These are phyloP conservation scores for Eulemur coronatus DNA, from an alignment of 2,797 vertebrate genomes.

Conservation along the genomic window DNA sequence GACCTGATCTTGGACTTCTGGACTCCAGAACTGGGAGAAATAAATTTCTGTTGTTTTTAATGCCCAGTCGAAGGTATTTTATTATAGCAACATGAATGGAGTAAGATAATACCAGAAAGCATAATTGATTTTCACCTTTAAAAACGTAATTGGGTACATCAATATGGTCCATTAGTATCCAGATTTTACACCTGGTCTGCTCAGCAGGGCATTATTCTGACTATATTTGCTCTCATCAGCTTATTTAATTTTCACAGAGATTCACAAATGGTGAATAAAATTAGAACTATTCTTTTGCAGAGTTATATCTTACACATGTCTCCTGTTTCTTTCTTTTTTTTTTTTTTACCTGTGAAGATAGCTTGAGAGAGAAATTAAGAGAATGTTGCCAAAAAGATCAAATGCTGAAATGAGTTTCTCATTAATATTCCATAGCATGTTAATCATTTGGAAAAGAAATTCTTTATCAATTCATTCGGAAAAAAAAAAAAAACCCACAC, in stretches of 20 bases:
- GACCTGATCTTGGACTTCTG: not conserved
- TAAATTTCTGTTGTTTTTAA: not conserved
- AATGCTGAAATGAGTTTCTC: not conserved
- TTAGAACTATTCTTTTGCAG: not conserved
- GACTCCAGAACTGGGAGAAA: not conserved
- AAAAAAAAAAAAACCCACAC: not conserved
- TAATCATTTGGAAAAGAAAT: constrained; percentile 26
- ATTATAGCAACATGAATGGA: not conserved
- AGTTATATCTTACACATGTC: not conserved
- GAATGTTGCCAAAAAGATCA: not conserved
- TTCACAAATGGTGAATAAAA: constrained; percentile 1
- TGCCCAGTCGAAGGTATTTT: not conserved
- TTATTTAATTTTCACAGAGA: not conserved
- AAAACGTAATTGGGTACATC: constrained; percentile 7
- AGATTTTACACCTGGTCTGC: not conserved
- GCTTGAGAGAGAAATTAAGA: not conserved
- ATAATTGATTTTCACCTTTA: constrained; percentile 43
- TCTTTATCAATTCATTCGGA: not conserved
- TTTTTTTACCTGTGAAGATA: not conserved
- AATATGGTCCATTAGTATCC: not conserved
- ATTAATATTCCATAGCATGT: not conserved
- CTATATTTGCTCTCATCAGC: not conserved
- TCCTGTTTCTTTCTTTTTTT: not conserved
- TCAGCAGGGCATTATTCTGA: not conserved
- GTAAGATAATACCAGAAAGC: not conserved